Evolutionary conservation across 2,113 vertebrate species (phyloP), one percentile per base, ranked within the genome.

Genomic region (Athene cunicularia): DNA sequence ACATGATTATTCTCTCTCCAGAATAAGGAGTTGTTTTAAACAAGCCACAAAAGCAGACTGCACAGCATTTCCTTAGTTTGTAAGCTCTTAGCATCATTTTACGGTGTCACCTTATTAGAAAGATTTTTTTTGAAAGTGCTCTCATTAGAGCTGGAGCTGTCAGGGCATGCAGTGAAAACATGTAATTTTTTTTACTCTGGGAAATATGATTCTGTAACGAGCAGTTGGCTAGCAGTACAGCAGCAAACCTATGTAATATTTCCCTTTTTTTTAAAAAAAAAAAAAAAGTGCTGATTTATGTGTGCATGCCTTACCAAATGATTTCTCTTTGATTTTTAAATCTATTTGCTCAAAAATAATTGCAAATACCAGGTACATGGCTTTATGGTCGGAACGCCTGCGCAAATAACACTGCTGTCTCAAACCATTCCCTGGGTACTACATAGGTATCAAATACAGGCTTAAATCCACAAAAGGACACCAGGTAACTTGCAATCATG

Each of bases 121-220:
- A 91, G 58, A 63, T 66, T 95, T 80, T 90, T 94, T 93, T 86
- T 7, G 67, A 96, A 97, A 93, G 76, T 86, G 49, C 76, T 93
- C 93, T 95, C 82, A 94, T 96, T 98, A 96, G 94, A 97, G 77
- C 88, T 97, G 89, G 77, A 97, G 86, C 88, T 97, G 93, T 97
- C 28, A 50, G 90, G 88, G 52, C 91, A 95, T 86, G 91, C 58
- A 96, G 94, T 77, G 88, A 96, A 97, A 97, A 95, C 1, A 33
- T 90, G 72, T 39, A 96, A 68, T 93, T 95, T 96, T 97, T 97
- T 97, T 98, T 96, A 90, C 84, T 89, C 80, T 83, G 85, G 89
- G 91, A 97, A 98, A 98, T 94, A 88, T 43, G 64, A 93, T 97
- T 97, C 88, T 92, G 60, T 87, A 97, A 97, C 58, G 70, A 97